A percentile compares a stretch with the other conserved stretches of the same genome.
Conservation (phyloP, 2,797 vertebrate genomes). For the Diceros bicornis region DNA sequence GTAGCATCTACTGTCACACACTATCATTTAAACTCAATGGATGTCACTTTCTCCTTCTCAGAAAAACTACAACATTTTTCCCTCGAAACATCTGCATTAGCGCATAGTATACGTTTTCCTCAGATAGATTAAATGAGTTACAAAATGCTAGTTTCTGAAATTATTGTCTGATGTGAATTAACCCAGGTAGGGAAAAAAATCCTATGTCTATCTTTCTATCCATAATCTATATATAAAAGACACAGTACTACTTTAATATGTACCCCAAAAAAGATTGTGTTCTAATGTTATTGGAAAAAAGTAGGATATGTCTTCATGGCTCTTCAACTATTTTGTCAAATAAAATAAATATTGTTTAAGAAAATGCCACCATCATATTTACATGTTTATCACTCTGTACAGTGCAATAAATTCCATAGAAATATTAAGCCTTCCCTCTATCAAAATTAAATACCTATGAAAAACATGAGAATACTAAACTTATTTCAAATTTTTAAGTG, state of each 20-base stretch:
- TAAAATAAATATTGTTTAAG: slow-evolving; percentile 37
- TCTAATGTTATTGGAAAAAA: not conserved
- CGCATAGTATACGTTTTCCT: slow-evolving; percentile 77
- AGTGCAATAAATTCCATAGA: not conserved
- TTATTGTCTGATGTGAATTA: slow-evolving; percentile 78
- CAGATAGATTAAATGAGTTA: slow-evolving; percentile 49
- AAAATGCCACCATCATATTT: not conserved
- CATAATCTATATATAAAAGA: not conserved
- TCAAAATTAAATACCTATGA: not conserved
- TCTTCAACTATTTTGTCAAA: not conserved
- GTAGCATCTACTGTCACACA: slow-evolving; percentile 82
- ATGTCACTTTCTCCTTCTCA: slow-evolving; percentile 77
- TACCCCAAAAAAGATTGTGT: not conserved
- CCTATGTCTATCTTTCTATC: not conserved
- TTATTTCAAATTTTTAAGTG: not conserved
- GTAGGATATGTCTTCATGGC: not conserved
- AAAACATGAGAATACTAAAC: slow-evolving; percentile 25
- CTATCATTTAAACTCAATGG: slow-evolving; percentile 87
- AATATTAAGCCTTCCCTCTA: not conserved
- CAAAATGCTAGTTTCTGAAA: slow-evolving; percentile 72
- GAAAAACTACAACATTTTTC: slow-evolving; percentile 80
- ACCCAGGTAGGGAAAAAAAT: not conserved
- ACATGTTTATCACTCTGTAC: not conserved
- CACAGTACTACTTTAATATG: not conserved
- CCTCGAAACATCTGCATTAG: slow-evolving; percentile 76